These are phyloP conservation scores for Mycalesis mineus DNA, from an alignment of 2,888 invertebrate species.

Conservation along the genomic window DNA sequence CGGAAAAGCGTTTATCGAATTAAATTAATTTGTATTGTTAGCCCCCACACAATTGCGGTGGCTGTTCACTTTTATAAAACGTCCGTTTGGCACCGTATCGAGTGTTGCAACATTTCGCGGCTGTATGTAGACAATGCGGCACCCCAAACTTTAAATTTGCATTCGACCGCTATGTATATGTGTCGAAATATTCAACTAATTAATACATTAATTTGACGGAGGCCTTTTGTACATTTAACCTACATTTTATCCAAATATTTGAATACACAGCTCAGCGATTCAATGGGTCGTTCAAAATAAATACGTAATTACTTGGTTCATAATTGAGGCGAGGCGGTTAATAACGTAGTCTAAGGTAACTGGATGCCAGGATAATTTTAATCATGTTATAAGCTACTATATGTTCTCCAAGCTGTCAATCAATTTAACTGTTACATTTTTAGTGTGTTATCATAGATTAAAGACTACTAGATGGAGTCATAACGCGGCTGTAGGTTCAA, in stretches of 20 bases:
- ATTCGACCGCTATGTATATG: slow-evolving; percentile 9
- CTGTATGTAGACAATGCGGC: slow-evolving; percentile 14
- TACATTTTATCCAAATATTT: slow-evolving; percentile 1
- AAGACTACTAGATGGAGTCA: too few species aligned
- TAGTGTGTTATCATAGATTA: too few species aligned
- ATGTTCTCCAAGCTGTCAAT: too few species aligned
- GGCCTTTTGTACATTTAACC: not conserved
- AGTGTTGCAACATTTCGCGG: slow-evolving; percentile 17
- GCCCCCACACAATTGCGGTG: slow-evolving; percentile 6
- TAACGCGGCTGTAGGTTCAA: too few species aligned
- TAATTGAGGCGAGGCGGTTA: too few species aligned
- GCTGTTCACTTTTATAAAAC: slow-evolving; percentile 17
- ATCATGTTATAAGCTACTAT: too few species aligned
- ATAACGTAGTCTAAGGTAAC: too few species aligned
- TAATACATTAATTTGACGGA: not conserved
- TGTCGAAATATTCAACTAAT: slow-evolving; percentile 12
- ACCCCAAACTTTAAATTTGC: slow-evolving; percentile 15
- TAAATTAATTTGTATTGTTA: slow-evolving; percentile 1
- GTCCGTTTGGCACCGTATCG: slow-evolving; percentile 12
- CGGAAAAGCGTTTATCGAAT: not conserved
- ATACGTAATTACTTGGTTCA: not conserved
- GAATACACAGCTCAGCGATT: not conserved
- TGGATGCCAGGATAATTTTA: too few species aligned
- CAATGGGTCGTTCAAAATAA: not conserved
- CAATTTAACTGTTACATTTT: too few species aligned